phyloP scores from a whole-genome alignment of 1,140 invertebrate species.

The Phymorhynchus buccinoides region DNA sequence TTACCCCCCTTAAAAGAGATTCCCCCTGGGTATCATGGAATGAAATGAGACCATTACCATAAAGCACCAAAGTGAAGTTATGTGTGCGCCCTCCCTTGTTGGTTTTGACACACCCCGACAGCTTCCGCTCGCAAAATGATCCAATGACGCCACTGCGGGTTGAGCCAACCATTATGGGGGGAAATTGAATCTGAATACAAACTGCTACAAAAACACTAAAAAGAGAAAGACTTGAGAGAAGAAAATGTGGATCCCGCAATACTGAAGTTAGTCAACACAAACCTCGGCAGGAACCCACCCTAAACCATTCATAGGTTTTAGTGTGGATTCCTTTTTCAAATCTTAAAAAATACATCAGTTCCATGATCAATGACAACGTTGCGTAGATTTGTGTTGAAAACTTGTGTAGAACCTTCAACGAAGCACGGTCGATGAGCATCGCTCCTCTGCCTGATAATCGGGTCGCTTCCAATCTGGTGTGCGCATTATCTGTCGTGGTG shows the following conservation, averaged over 20 bases:
- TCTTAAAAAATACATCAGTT: neutral
- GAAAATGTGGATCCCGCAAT: neutral
- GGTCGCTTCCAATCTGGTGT: constrained; percentile 11
- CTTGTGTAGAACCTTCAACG: constrained; percentile 5
- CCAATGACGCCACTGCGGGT: too few species aligned
- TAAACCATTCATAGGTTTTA: too few species aligned
- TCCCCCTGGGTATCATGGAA: constrained; percentile 19
- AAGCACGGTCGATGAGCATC: constrained; percentile 1
- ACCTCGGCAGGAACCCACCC: neutral
- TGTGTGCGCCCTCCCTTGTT: constrained; percentile 2
- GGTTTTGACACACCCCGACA: too few species aligned
- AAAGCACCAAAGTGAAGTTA: constrained; percentile 30
- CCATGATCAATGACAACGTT: constrained; percentile 14
- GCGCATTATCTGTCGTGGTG: neutral
- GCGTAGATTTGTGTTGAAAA: constrained; percentile 35
- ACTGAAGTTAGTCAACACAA: constrained; percentile 31
- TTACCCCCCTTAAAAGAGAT: neutral
- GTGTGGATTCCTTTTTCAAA: too few species aligned
- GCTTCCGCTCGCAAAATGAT: too few species aligned
- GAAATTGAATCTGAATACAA: neutral
- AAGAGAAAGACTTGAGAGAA: constrained; percentile 26
- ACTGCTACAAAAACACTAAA: neutral
- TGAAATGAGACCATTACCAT: constrained; percentile 28
- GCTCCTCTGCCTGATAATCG: constrained; percentile 5
- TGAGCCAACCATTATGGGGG: too few species aligned